Base-by-base conservation (phyloP, 1,140 invertebrate species). In the Macrosteles quadrilineatus region DNA sequence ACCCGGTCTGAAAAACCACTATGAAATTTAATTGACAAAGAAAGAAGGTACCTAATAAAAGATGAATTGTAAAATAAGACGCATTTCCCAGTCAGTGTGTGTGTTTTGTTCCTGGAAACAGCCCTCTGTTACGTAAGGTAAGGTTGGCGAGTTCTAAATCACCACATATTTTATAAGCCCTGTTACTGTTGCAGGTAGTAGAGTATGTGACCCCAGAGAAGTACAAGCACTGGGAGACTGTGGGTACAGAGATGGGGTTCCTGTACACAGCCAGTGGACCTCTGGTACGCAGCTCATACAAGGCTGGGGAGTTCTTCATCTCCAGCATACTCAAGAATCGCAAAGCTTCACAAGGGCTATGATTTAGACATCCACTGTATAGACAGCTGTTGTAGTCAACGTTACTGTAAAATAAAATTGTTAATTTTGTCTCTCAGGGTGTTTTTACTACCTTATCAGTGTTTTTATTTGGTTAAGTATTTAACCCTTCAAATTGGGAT, bases 201-300 rank as follows among this genome's bases (percentile, higher is more conserved):
- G 97, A 99, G 80, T 99, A 98, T 82, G 91, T 99, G 0, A 98
- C 95, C 0, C 97, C 97, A 0, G 92, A 93, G 72, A 98, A 97
- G 81, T 99, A 96, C 80, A 87, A 94, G 75, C 81, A 91, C 69
- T 99, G 96, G 97, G 91, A 98, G 82, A 83, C 87, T 30, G 78
- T 89, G 2, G 98, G 98, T 0, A 86, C 90, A 69, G 81, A 92
- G 77, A 78, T 99, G 72, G 98, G 97, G 27, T 99, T 99, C 83
- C 82, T 95, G 0, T 99, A 99, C 81, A 96, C 95, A 1, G 98
- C 98, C 12, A 98, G 95, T 84, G 98, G 98, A 14, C 97, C 98
- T 0, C 84, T 99, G 17, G 97, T 99, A 0, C 82, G 98, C 29
- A 98, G 96, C 68, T 98, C 97, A 0, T 99, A 99, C 77, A 96